A percentile compares a stretch with the other conserved stretches of the same genome.
Evolutionary conservation across 2,113 vertebrate genomes (phyloP).

Genomic region (Dicerorhinus sumatrensis): DNA sequence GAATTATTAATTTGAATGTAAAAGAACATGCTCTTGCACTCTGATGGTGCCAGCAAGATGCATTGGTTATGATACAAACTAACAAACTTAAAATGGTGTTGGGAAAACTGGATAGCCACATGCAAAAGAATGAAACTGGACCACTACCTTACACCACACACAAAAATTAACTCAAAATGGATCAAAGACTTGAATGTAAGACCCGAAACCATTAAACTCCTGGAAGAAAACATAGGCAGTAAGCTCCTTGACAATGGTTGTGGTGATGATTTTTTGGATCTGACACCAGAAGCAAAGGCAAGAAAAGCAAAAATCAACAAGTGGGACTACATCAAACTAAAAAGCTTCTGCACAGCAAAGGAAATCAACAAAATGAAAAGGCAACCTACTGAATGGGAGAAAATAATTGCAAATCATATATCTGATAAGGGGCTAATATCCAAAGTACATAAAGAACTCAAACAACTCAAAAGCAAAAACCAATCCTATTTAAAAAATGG

Average conservation of each 20-base stretch:
- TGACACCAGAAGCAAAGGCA: not conserved
- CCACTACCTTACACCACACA: not conserved
- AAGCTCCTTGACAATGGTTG: not conserved
- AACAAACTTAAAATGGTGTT: not conserved
- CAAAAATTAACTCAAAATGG: not conserved
- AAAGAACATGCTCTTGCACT: not conserved
- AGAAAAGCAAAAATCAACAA: not conserved
- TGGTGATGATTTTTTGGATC: not conserved
- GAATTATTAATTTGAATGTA: slow-evolving; percentile 3
- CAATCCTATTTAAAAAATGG: not conserved
- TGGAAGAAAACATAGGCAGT: not conserved
- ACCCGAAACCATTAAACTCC: not conserved
- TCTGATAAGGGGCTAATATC: not conserved
- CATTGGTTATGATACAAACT: not conserved
- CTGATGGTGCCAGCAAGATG: not conserved
- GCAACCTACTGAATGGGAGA: not conserved
- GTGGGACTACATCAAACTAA: not conserved
- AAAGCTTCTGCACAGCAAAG: not conserved
- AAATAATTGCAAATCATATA: not conserved
- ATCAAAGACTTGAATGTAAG: not conserved
- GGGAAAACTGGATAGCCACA: not conserved
- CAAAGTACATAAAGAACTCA: not conserved
- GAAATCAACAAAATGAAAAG: not conserved
- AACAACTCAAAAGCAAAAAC: not conserved
- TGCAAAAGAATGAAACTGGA: not conserved